Evolutionary conservation across 2,888 invertebrate species (phyloP), one percentile per base, ranked within the genome.

Genomic region (Lepetodrilus schrolli): DNA sequence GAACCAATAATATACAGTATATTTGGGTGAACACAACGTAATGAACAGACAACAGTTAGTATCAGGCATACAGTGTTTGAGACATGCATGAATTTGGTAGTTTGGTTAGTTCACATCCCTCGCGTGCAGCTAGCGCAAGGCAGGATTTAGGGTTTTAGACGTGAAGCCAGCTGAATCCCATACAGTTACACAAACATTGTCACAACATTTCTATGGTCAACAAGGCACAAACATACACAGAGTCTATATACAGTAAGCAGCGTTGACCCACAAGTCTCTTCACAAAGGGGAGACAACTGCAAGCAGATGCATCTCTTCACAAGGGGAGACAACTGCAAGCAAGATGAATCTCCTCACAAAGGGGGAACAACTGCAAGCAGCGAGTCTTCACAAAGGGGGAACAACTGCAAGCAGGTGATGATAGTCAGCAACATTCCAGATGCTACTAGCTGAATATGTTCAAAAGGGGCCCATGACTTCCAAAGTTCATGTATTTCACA

Each of bases 161-260:
- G 17, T 17, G n/a, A 17, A 43, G n/a, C 43, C 17, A 43, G 38
- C 38, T 37, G 38, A 4, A 43, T n/a, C n/a, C n/a, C n/a, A n/a
- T 43, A 17, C 43, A 43, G 13, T 13, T 17, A 43, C 17, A 17
- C 13, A 43, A 13, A 43, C 43, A 43, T 10, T 43, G 43, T 43
- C 43, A 43, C 43, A 43, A 17, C 17, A 17, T 17, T 43, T n/a
- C n/a, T n/a, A n/a, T n/a, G n/a, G n/a, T n/a, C n/a, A 43, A 43
- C 58, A 58, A 58, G 58, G 58, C 58, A 58, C 58, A 30, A n/a
- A 58, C 58, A 58, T 17, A 58, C 58, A 43, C 43, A 43, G 17
- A 17, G 43, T 43, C 43, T 43, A 43, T 43, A 8, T 43, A 43
- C 43, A 43, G 43, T 17, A 43, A 17, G 43, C 43, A 43, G 43